Evolutionary conservation across 2,888 invertebrate species (phyloP), one percentile per base, ranked within the genome.

Genomic region (Dioctria rufipes): DNA sequence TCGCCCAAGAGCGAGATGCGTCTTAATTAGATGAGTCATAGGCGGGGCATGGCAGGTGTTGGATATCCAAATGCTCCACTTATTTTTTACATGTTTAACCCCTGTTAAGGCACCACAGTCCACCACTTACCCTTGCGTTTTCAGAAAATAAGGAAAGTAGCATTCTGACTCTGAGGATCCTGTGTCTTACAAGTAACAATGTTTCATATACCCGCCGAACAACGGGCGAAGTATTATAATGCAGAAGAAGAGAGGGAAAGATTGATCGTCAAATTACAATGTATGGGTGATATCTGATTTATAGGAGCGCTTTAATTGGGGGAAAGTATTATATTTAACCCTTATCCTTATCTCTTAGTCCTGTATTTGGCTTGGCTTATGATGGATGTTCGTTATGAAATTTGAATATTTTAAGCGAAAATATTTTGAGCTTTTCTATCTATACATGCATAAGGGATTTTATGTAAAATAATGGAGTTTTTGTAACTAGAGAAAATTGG

Each of bases 11-110:
- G 37, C 66, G 11, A 39, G 51, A 77, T 49, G 43, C 77, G 49
- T 77, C 77, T 77, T 77, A 77, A 77, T 77, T 77, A 77, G 77
- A 63, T 77, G 77, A 77, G 77, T 77, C 77, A 77, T 40, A 63
- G 39, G 40, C 46, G 77, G 61, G 49, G 46, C 63, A 61, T 9
- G 46, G 63, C 77, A 77, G 77, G 77, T 77, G 77, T 63, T 77
- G 40, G 39, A 49, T 77, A 42, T 77, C 77, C 46, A 61, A 63
- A 63, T 49, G 46, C 61, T 61, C 77, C 77, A 77, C 37, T 46
- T 63, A 63, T 46, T 40, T 37, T 25, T 60, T 46, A 49, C 77
- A n/a, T 63, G 3, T 49, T 63, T 77, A 77, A 49, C 77, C 46
- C 13, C 46, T 13, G 40, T 9, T 37, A 37, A 40, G 40, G 6